Evolutionary conservation across 2,888 invertebrate genomes (phyloP).

Genomic region (Penaeus monodon): DNA sequence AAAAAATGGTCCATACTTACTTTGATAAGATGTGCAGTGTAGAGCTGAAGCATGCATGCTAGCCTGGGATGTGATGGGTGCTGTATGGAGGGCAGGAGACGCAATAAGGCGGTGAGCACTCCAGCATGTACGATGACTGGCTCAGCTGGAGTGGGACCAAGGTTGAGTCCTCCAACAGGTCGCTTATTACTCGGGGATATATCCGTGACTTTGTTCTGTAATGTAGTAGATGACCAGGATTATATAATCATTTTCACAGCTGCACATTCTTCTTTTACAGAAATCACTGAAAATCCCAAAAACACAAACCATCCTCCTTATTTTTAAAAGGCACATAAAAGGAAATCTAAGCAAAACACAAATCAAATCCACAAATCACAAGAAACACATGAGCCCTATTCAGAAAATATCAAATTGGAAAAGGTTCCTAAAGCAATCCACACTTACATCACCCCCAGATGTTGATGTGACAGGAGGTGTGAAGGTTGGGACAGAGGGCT

Average conservation of each 20-base stretch:
- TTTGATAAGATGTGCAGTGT: constrained; percentile 83
- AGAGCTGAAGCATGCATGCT: constrained; percentile 69
- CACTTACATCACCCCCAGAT: constrained; percentile 38
- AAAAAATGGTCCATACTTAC: neutral
- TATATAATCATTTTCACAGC: neutral
- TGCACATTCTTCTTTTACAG: too few relatives aligned
- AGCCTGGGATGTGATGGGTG: constrained; percentile 71
- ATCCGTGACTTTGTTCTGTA: constrained; percentile 47
- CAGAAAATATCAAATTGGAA: too few relatives aligned
- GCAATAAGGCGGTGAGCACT: constrained; percentile 86
- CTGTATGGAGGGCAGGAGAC: constrained; percentile 88
- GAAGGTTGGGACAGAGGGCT: constrained; percentile 74
- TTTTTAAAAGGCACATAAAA: too few relatives aligned
- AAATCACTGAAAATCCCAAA: too few relatives aligned
- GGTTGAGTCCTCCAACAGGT: constrained; percentile 80
- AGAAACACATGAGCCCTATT: neutral
- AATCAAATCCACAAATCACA: neutral
- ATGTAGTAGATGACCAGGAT: neutral
- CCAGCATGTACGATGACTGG: constrained; percentile 95
- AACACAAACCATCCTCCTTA: too few relatives aligned
- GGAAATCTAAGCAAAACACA: neutral
- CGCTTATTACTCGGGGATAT: constrained; percentile 61
- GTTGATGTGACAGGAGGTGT: constrained; percentile 32
- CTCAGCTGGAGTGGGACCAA: constrained; percentile 79
- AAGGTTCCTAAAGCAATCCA: neutral